Evolutionary conservation across 2,113 vertebrate genomes (phyloP).

Genomic region (Engraulis encrasicolus): DNA sequence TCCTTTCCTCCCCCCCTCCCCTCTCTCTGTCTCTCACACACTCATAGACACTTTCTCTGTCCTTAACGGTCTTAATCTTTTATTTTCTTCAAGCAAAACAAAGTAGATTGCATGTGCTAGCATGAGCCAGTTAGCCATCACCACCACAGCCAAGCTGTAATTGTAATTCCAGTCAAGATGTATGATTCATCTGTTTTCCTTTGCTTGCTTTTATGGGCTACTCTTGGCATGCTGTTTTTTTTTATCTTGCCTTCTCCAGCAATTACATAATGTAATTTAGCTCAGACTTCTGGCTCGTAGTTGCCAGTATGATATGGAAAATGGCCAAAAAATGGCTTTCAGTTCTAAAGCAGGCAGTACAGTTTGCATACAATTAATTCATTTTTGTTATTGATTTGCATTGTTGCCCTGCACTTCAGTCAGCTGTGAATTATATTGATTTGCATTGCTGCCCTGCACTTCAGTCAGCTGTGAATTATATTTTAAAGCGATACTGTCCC

Average conservation of each 20-base stretch:
- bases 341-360: neutral
- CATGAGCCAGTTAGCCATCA: conserved; percentile 37
- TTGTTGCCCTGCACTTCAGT: no score
- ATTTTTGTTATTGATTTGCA: no score
- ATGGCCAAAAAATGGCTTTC: neutral
- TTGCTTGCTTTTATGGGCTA: conserved; percentile 57
- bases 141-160: conserved; percentile 63
- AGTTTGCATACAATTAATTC: neutral
- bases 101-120: neutral
- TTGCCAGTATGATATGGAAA: neutral
- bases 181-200: conserved; percentile 65
- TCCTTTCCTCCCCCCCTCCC: neutral
- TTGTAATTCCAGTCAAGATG: conserved; percentile 65
- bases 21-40: neutral
- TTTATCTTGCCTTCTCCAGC: neutral
- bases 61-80: conserved; percentile 28
- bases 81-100: neutral
- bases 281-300: neutral
- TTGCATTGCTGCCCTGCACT: no score
- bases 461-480: no score
- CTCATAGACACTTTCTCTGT: neutral
- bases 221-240: conserved; percentile 34
- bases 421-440: no score
- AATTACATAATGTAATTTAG: conserved; percentile 15
- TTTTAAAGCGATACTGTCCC: no score